phyloP scores from a whole-genome alignment of 92 coral and sea anemone genomes.

The Porites rus region DNA sequence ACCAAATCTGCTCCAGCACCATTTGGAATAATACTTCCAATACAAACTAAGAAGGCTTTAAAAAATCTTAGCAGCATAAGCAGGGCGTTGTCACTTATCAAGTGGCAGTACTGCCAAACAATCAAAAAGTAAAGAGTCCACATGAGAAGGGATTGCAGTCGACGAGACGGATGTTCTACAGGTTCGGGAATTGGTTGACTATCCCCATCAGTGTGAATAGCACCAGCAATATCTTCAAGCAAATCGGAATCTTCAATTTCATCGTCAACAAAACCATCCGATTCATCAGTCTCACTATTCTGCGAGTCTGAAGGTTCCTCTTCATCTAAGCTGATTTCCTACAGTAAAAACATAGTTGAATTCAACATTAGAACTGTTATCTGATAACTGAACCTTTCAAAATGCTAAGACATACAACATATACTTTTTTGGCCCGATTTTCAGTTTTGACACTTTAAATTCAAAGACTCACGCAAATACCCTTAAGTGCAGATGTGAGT shows the following conservation, averaged over 20 bases:
- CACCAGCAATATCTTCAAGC: constrained; percentile 23
- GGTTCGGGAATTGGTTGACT: constrained; percentile 17
- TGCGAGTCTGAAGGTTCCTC: constrained; percentile 12
- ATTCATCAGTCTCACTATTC: not conserved
- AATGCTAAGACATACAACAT: too few species aligned
- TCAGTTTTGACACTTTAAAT: too few species aligned
- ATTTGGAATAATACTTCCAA: constrained; percentile 1
- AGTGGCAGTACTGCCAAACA: constrained; percentile 29
- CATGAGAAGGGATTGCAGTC: constrained; percentile 22
- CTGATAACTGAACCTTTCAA: too few species aligned
- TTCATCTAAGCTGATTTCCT: constrained; percentile 2
- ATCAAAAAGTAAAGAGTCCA: constrained; percentile 26
- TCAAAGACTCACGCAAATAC: too few species aligned
- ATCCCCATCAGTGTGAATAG: constrained; percentile 21
- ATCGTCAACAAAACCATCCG: constrained; percentile 2
- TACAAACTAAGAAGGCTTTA: constrained; percentile 2
- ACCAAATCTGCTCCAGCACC: constrained; percentile 17
- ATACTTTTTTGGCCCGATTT: too few species aligned
- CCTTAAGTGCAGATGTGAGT: too few species aligned
- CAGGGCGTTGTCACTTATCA: constrained; percentile 29
- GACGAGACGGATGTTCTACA: constrained; percentile 2
- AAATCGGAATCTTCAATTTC: constrained; percentile 27
- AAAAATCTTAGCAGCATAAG: constrained; percentile 28
- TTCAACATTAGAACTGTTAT: not conserved
- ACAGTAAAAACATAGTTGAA: not conserved